Conservation (phyloP, 2,113 vertebrate genomes). For the Xiphias gladius region DNA sequence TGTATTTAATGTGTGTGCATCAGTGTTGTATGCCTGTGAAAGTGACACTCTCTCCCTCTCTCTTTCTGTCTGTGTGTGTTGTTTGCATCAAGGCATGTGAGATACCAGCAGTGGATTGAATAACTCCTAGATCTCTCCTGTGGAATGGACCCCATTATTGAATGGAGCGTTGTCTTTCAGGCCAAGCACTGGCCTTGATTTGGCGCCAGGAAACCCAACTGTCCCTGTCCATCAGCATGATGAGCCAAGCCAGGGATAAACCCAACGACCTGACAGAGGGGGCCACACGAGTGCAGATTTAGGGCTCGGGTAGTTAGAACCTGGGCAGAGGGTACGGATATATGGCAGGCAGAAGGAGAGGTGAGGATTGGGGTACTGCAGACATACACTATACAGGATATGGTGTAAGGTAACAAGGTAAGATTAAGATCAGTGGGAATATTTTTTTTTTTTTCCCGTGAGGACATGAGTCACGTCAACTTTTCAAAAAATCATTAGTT, state of each 20-base stretch:
- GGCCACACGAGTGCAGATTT: not conserved
- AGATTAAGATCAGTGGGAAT: no score
- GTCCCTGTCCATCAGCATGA: constrained; percentile 77
- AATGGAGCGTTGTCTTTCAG: constrained; percentile 71
- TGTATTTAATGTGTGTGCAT: constrained; percentile 6
- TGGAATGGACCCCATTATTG: constrained; percentile 64
- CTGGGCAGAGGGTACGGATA: not conserved
- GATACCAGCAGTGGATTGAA: constrained; percentile 59
- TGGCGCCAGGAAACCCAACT: constrained; percentile 74
- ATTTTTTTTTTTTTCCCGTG: no score
- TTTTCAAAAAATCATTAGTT: no score
- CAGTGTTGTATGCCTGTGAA: not conserved
- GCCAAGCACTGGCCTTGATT: constrained; percentile 64
- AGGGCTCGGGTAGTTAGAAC: not conserved
- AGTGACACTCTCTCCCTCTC: not conserved
- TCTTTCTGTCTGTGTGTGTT: constrained; percentile 17
- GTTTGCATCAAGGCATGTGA: constrained; percentile 20
- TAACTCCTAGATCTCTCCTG: constrained; percentile 53
- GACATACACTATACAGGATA: no score
- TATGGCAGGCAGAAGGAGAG: not conserved
- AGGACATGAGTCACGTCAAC: no score
- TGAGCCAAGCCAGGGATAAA: constrained; percentile 60
- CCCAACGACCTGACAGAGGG: constrained; percentile 54
- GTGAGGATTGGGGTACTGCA: not conserved
- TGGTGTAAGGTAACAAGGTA: no score